Percentiles rank a stretch among this genome's conserved stretches.
These are phyloP conservation scores for Hypothenemus hampei DNA, from an alignment of 1,140 invertebrate species.

Conservation along the genomic window DNA sequence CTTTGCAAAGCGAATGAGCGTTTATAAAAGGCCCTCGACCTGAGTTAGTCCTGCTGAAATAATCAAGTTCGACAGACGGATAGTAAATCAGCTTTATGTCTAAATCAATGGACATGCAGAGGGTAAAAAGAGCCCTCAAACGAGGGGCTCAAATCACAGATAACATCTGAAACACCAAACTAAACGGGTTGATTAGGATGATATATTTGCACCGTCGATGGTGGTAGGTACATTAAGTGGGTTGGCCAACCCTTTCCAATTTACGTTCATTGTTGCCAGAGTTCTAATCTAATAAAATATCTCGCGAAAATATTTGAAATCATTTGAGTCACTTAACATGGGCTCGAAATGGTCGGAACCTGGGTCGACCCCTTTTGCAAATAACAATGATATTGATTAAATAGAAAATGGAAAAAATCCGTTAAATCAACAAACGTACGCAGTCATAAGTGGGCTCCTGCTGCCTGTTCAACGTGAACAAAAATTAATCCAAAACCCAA, in stretches of 20 bases:
- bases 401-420: slow-evolving; percentile 4
- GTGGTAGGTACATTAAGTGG: too few relatives aligned
- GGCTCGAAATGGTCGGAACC: background rate
- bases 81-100: slow-evolving; percentile 18
- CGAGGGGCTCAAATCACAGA: slow-evolving; percentile 28
- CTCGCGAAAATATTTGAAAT: too few relatives aligned
- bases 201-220: too few relatives aligned
- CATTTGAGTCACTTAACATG: too few relatives aligned
- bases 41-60: slow-evolving; percentile 1
- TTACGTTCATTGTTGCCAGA: too few relatives aligned
- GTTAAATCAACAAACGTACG: slow-evolving; percentile 10
- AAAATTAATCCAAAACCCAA: slow-evolving; percentile 23
- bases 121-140: slow-evolving; percentile 11
- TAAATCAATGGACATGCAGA: slow-evolving; percentile 2
- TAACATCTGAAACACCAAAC: slow-evolving; percentile 28
- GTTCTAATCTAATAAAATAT: too few relatives aligned
- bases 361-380: background rate
- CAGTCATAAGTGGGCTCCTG: background rate
- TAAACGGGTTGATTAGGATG: slow-evolving; percentile 30
- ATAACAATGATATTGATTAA: slow-evolving; percentile 4
- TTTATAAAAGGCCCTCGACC: slow-evolving; percentile 14
- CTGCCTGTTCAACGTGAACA: slow-evolving; percentile 12
- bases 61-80: slow-evolving; percentile 12
- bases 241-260: too few relatives aligned
- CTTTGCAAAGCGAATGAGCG: too few relatives aligned